Evolutionary conservation across 2,797 vertebrate genomes (phyloP).

Genomic region (Lacerta viridis): DNA sequence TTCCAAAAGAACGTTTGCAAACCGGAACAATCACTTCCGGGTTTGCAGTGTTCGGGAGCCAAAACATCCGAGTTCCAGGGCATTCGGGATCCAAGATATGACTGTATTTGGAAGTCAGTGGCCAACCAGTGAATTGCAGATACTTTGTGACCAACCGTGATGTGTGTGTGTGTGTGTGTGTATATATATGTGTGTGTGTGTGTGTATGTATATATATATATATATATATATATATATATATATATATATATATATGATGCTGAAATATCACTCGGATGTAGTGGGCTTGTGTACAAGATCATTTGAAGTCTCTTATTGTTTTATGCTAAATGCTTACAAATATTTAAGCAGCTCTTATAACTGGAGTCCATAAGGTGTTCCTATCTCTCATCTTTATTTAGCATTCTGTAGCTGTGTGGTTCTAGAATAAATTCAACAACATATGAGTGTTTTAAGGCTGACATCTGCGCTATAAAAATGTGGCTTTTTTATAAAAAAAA

Average conservation of each 20-base stretch:
- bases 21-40: no score
- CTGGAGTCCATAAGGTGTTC: neutral
- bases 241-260: neutral
- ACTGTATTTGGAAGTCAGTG: neutral
- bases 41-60: no score
- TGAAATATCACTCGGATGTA: neutral
- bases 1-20: no score
- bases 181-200: no score
- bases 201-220: no score
- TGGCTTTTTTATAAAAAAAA: neutral
- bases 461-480: neutral
- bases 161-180: no score
- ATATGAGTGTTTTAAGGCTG: neutral
- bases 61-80: no score
- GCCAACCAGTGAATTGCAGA: neutral
- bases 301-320: neutral
- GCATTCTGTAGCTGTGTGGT: neutral
- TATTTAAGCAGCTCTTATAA: constrained; percentile 11
- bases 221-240: neutral
- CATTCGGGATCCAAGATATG: no score
- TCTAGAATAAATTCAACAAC: constrained; percentile 17
- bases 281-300: neutral
- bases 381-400: neutral
- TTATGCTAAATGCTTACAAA: constrained; percentile 10
- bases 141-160: neutral